These are phyloP conservation scores for Agonum fuliginosum DNA, from an alignment of 2,888 invertebrate species.

Conservation along the genomic window DNA sequence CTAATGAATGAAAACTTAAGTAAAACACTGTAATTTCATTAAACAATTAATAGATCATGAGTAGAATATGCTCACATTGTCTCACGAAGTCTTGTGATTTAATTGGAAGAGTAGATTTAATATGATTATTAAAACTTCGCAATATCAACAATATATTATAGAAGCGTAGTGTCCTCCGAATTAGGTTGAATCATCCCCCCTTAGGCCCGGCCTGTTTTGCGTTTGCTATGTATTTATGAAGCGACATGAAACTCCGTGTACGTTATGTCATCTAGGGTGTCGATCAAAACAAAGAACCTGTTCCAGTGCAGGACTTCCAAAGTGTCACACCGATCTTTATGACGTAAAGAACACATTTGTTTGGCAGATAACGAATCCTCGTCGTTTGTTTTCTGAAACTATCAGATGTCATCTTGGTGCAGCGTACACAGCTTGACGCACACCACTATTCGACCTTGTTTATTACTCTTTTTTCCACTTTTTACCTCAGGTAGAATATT, in stretches of 20 bases:
- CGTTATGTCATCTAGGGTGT: conserved; percentile 42
- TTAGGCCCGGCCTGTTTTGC: too few species aligned
- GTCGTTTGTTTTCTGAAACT: conserved; percentile 54
- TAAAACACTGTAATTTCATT: too few species aligned
- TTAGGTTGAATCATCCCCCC: too few species aligned
- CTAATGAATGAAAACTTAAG: too few species aligned
- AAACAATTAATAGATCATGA: too few species aligned
- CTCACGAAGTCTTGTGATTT: too few species aligned
- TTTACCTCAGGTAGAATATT: conserved; percentile 3
- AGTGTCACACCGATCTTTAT: conserved; percentile 49
- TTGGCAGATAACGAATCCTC: conserved; percentile 51
- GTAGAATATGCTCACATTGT: too few species aligned
- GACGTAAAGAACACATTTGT: conserved; percentile 50
- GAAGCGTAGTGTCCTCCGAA: too few species aligned
- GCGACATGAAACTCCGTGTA: conserved; percentile 37
- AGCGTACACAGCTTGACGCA: conserved; percentile 45
- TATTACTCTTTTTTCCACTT: conserved; percentile 34
- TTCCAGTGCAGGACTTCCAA: conserved; percentile 13
- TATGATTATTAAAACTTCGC: too few species aligned
- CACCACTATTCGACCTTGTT: conserved; percentile 31
- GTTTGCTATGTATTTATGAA: conserved; percentile 26
- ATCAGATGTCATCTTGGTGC: conserved; percentile 52
- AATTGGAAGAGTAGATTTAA: too few species aligned
- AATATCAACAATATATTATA: too few species aligned
- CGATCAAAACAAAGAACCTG: conserved; percentile 43